Percentiles rank a stretch among this genome's conserved stretches.
Conservation (phyloP, 2,797 vertebrate genomes). For the Apogon talboti region DNA sequence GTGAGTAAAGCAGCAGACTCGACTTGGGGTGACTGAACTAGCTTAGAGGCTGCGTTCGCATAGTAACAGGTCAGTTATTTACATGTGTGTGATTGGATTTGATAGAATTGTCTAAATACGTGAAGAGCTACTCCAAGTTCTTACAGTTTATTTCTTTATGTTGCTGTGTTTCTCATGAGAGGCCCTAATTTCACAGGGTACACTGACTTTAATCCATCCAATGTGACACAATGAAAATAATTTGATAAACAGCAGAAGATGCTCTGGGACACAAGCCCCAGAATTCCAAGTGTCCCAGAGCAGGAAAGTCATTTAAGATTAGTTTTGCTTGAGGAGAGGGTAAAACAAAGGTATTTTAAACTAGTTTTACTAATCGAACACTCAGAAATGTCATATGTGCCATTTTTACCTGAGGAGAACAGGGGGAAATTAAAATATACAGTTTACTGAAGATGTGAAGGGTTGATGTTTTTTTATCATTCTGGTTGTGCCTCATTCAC, state of each 20-base stretch:
- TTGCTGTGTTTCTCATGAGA: neutral
- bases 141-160: neutral
- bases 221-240: slow-evolving; percentile 17
- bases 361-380: slow-evolving; percentile 18
- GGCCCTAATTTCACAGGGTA: neutral
- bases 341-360: slow-evolving; percentile 26
- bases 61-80: no score
- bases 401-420: slow-evolving; percentile 18
- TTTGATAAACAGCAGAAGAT: slow-evolving; percentile 30
- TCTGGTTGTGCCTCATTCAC: neutral
- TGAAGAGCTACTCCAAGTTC: neutral
- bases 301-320: slow-evolving; percentile 58
- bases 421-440: slow-evolving; percentile 32
- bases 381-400: slow-evolving; percentile 14
- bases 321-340: slow-evolving; percentile 53
- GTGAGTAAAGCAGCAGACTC: no score
- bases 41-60: no score
- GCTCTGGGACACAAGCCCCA: neutral
- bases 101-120: no score
- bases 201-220: slow-evolving; percentile 5
- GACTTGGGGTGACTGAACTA: no score
- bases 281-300: slow-evolving; percentile 17
- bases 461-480: neutral
- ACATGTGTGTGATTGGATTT: no score
- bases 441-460: slow-evolving; percentile 25